phyloP scores from a whole-genome alignment of 2,113 vertebrate genomes.

The Onychostruthus taczanowskii region DNA sequence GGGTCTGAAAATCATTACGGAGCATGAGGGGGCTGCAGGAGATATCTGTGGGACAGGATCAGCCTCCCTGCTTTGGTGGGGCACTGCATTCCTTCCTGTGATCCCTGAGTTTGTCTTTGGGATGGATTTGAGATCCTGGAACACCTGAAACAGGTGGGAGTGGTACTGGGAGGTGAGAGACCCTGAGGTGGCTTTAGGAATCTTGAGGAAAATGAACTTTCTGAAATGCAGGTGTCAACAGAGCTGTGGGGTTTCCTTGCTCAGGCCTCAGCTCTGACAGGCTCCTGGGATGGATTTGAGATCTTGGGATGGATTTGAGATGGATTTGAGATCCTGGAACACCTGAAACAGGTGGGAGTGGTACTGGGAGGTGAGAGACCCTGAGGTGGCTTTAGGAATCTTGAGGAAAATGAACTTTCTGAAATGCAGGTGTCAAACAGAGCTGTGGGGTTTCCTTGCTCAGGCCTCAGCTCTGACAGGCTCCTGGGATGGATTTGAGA shows the following conservation, averaged over 20 bases:
- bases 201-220: background rate
- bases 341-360: background rate
- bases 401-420: background rate
- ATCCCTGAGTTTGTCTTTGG: background rate
- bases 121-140: background rate
- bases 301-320: background rate
- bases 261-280: too few species aligned
- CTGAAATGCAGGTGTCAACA: background rate
- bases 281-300: too few species aligned
- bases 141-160: background rate
- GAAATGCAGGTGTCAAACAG: background rate
- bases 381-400: background rate
- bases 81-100: background rate
- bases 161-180: background rate
- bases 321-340: background rate
- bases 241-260: too few species aligned
- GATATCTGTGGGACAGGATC: rapidly evolving
- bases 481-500: background rate
- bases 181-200: rapidly evolving
- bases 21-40: background rate
- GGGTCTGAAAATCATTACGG: background rate
- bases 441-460: background rate
- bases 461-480: background rate
- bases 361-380: rapidly evolving
- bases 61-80: background rate